A percentile compares a stretch with the other conserved stretches of the same genome.
These are phyloP conservation scores for Oplegnathus fasciatus DNA, from an alignment of 2,113 vertebrate genomes.

Conservation along the genomic window DNA sequence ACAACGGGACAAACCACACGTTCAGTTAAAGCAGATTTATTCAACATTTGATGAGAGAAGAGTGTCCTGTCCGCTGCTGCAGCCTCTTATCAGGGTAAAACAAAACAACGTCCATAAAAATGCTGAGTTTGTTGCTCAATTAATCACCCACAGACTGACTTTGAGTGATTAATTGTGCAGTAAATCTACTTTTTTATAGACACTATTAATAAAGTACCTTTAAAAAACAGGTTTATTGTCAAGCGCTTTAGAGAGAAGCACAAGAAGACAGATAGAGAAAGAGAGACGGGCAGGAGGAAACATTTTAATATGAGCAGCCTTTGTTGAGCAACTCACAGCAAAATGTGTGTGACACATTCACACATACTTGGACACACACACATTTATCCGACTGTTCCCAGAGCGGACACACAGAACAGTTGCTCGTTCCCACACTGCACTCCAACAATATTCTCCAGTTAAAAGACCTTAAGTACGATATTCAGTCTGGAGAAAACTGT, in stretches of 20 bases:
- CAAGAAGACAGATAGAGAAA: slow-evolving; percentile 16
- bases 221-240: slow-evolving; percentile 52
- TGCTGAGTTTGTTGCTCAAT: slow-evolving; percentile 48
- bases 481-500: slow-evolving; percentile 55
- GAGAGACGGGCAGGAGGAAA: slow-evolving; percentile 19
- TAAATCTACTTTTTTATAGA: slow-evolving; percentile 63
- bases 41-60: slow-evolving; percentile 10
- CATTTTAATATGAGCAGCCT: slow-evolving; percentile 29
- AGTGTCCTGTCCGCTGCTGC: not conserved
- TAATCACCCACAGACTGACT: slow-evolving; percentile 51
- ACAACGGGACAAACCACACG: slow-evolving; percentile 48
- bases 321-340: slow-evolving; percentile 43
- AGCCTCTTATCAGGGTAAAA: slow-evolving; percentile 33
- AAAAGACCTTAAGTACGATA: slow-evolving; percentile 42
- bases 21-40: slow-evolving; percentile 29
- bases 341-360: slow-evolving; percentile 23
- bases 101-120: slow-evolving; percentile 48
- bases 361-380: slow-evolving; percentile 11
- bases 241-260: slow-evolving; percentile 16
- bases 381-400: not conserved
- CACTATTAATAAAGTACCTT: slow-evolving; percentile 52
- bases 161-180: slow-evolving; percentile 58
- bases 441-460: slow-evolving; percentile 40
- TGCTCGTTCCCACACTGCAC: slow-evolving; percentile 43
- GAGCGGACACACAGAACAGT: not conserved